Percentiles rank a stretch among this genome's conserved stretches.
Evolutionary conservation across 2,888 invertebrate species (phyloP).

Genomic region (Athalia circularis): DNA sequence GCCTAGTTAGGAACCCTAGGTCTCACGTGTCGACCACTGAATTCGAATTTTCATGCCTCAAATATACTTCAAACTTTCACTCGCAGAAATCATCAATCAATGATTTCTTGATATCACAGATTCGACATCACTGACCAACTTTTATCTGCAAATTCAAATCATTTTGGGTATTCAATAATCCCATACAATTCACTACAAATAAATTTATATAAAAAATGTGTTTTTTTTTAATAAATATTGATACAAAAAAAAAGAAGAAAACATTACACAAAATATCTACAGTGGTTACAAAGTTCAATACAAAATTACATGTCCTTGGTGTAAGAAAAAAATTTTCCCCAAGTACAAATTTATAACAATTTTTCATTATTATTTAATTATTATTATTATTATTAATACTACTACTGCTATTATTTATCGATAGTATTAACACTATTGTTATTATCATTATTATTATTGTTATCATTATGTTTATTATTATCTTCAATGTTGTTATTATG

Average conservation of each 20-base stretch:
- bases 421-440: slow-evolving; percentile 47
- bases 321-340: slow-evolving; percentile 54
- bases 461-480: too few species aligned
- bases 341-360: slow-evolving; percentile 63
- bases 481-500: not conserved
- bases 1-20: too few species aligned
- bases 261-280: slow-evolving; percentile 71
- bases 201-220: slow-evolving; percentile 61
- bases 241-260: slow-evolving; percentile 62
- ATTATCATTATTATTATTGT: too few species aligned
- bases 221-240: slow-evolving; percentile 69
- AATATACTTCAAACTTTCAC: not conserved
- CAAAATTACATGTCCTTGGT: slow-evolving; percentile 68
- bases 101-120: too few species aligned
- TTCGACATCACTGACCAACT: too few species aligned
- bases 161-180: not conserved
- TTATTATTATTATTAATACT: slow-evolving; percentile 49
- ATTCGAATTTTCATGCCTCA: not conserved
- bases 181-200: not conserved
- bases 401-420: slow-evolving; percentile 37
- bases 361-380: slow-evolving; percentile 54
- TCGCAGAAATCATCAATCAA: not conserved
- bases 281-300: slow-evolving; percentile 69
- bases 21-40: too few species aligned
- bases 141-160: too few species aligned